Evolutionary conservation across 2,113 vertebrate genomes (phyloP).

Genomic region (Terrapene triunguis): DNA sequence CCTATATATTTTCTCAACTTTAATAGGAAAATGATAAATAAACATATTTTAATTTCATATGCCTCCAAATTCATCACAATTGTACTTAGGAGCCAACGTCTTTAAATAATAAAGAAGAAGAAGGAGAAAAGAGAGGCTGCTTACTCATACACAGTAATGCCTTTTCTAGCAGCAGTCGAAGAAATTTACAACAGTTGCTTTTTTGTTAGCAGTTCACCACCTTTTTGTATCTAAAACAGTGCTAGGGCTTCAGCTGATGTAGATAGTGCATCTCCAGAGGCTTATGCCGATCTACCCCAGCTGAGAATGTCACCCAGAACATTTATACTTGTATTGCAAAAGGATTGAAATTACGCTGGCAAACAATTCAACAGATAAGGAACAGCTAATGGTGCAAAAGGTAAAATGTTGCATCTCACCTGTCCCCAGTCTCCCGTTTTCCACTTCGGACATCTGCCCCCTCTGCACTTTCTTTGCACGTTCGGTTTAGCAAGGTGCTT

Average conservation of each 20-base stretch:
- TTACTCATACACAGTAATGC: neutral
- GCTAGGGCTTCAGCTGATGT: neutral
- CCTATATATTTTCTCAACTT: neutral
- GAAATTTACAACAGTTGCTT: neutral
- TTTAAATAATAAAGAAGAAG: neutral
- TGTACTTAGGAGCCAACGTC: neutral
- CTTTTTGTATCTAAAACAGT: neutral
- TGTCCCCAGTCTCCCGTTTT: slow-evolving; percentile 92
- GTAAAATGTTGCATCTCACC: slow-evolving; percentile 81
- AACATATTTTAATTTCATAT: neutral
- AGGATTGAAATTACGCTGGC: slow-evolving; percentile 24
- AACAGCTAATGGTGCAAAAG: slow-evolving; percentile 30
- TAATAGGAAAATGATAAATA: neutral
- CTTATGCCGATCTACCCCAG: neutral
- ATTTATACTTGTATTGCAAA: neutral
- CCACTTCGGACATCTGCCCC: slow-evolving; percentile 93
- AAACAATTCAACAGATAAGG: neutral
- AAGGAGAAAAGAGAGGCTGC: neutral
- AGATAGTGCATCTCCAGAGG: slow-evolving; percentile 15
- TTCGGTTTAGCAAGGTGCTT: slow-evolving; percentile 87
- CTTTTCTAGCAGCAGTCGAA: neutral
- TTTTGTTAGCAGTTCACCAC: neutral
- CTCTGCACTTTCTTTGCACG: slow-evolving; percentile 90
- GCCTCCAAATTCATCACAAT: slow-evolving; percentile 16
- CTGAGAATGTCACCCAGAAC: neutral